Evolutionary conservation across 2,797 vertebrate species (phyloP), one percentile per base, ranked within the genome.

Genomic region (Phalloptychus januarius): DNA sequence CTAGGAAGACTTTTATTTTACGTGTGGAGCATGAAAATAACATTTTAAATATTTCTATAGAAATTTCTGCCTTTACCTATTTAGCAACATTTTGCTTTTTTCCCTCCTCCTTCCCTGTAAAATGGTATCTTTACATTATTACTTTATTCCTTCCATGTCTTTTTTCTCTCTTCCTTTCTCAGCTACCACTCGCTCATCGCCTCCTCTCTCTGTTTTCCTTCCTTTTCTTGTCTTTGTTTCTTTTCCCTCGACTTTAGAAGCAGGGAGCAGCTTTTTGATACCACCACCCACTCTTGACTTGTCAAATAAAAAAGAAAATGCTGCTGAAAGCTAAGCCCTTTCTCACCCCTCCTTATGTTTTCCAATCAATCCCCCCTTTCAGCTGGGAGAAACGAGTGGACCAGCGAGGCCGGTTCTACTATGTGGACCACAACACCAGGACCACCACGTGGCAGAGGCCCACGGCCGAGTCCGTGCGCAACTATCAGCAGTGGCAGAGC

Each of bases 361-460:
- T 11, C 23, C 23, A 11, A 4, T 23, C 16, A 5, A 28, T 69
- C 42, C 23, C 38, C 38, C 25, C 10, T 20, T 71, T 40, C 91
- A 99, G 98, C 85, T 99, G 98, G 98, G 98, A 99, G 93, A 98
- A 98, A 31, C 97, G 98, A 0, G 97, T 99, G 89, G 98, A 99
- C 79, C 97, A 97, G 82, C 95, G 97, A 0, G 98, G 98, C 58
- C 90, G 98, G 77, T 98, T 96, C 86, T 99, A 99, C 94, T 99
- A 99, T 0, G 98, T 99, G 90, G 98, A 99, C 90, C 98, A 99
- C 95, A 99, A 99, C 94, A 99, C 98, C 0, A 92, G 97, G 50
- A 99, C 98, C 85, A 99, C 98, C 86, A 99, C 98, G 0, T 99
- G 98, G 98, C 98, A 99, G 94, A 95, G 98, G n/a, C 98, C 98